Evolutionary conservation across 2,113 vertebrate genomes (phyloP).

Genomic region (Poeciliopsis retropinna): DNA sequence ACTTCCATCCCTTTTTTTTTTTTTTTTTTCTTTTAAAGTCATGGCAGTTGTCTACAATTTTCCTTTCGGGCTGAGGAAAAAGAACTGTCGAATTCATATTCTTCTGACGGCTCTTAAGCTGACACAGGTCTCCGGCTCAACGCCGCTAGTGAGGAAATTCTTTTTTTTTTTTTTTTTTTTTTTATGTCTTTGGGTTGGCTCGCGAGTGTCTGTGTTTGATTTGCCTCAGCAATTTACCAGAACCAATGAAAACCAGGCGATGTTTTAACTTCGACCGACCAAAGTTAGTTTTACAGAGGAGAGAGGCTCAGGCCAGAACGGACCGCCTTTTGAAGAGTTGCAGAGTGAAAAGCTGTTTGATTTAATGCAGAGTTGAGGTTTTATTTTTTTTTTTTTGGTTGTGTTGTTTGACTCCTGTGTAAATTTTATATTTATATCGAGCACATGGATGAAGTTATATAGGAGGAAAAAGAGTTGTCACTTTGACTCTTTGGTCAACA

Average conservation of each 20-base stretch:
- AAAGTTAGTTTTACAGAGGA: constrained; percentile 69
- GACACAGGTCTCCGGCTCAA: constrained; percentile 62
- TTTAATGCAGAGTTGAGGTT: constrained; percentile 30
- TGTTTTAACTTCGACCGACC: constrained; percentile 55
- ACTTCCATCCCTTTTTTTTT: constrained; percentile 52
- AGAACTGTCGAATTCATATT: constrained; percentile 75
- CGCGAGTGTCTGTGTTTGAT: constrained; percentile 74
- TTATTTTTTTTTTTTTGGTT: neutral
- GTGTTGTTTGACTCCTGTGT: constrained; percentile 33
- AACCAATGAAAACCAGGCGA: constrained; percentile 69
- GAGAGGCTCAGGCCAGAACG: constrained; percentile 48
- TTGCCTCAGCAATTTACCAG: constrained; percentile 64
- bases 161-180: constrained; percentile 22
- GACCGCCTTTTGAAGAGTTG: constrained; percentile 49
- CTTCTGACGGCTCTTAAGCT: constrained; percentile 62
- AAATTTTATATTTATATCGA: constrained; percentile 49
- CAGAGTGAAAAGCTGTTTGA: constrained; percentile 51
- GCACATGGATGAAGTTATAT: constrained; percentile 64
- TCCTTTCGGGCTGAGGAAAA: constrained; percentile 70
- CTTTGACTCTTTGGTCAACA: constrained; percentile 42
- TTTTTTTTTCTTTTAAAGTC: constrained; percentile 69
- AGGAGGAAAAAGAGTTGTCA: constrained; percentile 59
- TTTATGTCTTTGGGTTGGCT: constrained; percentile 67
- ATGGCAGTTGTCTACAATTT: constrained; percentile 71
- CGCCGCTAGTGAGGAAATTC: constrained; percentile 56